Evolutionary conservation across 2,888 invertebrate species (phyloP).

Genomic region (Apodemia duryi): DNA sequence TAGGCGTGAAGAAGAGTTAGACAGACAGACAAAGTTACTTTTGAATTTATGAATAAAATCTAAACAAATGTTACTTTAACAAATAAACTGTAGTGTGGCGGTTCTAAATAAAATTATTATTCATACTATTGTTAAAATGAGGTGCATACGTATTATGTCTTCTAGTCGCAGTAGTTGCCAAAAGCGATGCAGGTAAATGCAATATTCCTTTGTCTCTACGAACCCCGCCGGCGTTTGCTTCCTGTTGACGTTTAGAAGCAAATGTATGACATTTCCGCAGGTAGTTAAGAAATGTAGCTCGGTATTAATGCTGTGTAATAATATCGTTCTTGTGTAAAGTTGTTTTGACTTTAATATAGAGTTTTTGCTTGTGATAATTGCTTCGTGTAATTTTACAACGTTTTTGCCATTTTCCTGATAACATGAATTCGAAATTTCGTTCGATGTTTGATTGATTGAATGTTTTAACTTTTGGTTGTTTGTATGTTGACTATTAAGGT

Average conservation of each 20-base stretch:
- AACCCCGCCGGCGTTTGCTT: conserved; percentile 10
- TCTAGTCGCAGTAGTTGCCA: conserved; percentile 10
- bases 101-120: not conserved
- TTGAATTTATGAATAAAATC: too few species aligned
- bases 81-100: not conserved
- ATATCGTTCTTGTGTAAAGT: not conserved
- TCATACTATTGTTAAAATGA: not conserved
- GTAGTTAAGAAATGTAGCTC: conserved; percentile 1
- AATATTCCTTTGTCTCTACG: conserved; percentile 12
- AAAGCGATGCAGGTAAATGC: conserved; percentile 15
- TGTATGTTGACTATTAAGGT: too few species aligned
- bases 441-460: too few species aligned
- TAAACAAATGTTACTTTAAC: too few species aligned
- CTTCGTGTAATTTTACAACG: too few species aligned
- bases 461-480: too few species aligned
- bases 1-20: too few species aligned
- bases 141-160: conserved; percentile 2
- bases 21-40: too few species aligned
- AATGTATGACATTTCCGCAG: conserved; percentile 14
- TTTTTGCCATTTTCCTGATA: too few species aligned
- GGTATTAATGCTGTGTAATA: not conserved
- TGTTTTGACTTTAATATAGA: not conserved
- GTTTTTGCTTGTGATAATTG: not conserved
- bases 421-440: too few species aligned
- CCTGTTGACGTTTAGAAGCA: conserved; percentile 12